Percentiles rank a stretch among this genome's conserved stretches.
Evolutionary conservation across 1,140 invertebrate genomes (phyloP).

Genomic region (Drosophila nigrodunni): DNA sequence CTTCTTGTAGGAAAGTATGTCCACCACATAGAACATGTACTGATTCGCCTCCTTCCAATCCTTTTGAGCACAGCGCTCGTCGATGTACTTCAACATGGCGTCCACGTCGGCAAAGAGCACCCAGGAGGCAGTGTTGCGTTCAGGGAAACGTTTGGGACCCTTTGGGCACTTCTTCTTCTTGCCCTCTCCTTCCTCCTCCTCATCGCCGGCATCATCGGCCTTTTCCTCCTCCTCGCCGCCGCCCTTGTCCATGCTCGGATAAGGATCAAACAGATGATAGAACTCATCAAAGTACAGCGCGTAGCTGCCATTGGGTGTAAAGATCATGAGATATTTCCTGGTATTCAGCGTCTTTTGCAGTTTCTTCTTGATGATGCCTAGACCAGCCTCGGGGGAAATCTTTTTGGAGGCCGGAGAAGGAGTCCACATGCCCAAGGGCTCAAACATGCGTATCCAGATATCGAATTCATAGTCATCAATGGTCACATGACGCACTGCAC

Average conservation of each 20-base stretch:
- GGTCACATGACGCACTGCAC: conserved; percentile 87
- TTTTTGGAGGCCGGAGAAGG: conserved; percentile 23
- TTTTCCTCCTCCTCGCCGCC: conserved; percentile 49
- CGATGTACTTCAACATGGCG: conserved; percentile 63
- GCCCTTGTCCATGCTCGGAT: conserved; percentile 80
- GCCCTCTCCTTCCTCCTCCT: conserved; percentile 46
- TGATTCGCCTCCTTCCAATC: conserved; percentile 65
- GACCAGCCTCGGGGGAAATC: conserved; percentile 14
- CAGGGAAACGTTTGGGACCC: conserved; percentile 62
- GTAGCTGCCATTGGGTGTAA: conserved; percentile 85
- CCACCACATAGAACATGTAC: conserved; percentile 73
- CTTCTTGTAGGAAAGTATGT: conserved; percentile 73
- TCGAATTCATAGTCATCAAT: conserved; percentile 87
- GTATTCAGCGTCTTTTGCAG: conserved; percentile 44
- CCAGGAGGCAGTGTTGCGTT: conserved; percentile 81
- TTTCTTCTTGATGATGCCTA: conserved; percentile 52
- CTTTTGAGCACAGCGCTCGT: conserved; percentile 45
- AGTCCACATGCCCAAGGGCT: conserved; percentile 58
- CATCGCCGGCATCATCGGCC: neutral
- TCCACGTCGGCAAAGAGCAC: conserved; percentile 73
- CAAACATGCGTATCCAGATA: conserved; percentile 86
- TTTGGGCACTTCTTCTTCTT: conserved; percentile 62
- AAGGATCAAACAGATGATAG: conserved; percentile 87
- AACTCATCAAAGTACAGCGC: conserved; percentile 86
- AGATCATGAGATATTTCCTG: conserved; percentile 86